Base-by-base conservation (phyloP, 2,797 vertebrate species). In the Helarctos malayanus region DNA sequence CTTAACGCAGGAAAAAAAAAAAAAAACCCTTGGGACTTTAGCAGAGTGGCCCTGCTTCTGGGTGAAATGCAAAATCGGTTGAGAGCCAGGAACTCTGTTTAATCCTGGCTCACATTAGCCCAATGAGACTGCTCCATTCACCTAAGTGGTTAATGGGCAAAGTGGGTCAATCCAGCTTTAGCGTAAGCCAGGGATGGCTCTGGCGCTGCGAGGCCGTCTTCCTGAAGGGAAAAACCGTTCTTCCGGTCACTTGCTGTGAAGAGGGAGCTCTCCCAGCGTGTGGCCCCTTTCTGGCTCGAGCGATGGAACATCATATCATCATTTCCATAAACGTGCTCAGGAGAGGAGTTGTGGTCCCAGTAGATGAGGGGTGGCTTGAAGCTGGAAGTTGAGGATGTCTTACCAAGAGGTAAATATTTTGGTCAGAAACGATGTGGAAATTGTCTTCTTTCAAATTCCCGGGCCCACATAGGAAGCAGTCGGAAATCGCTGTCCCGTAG, bases 61-160 rank as follows among this genome's bases (percentile, higher is more conserved):
- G 35, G 80, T 47, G 54, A 95, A 73, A 68, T n/a, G 54, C 83
- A 56, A 80, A 90, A 57, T 61, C 52, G 27, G 32, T 52, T 75
- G 59, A 38, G 65, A 90, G n/a, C 57, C 0, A 0, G 23, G 75
- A 73, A 54, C 59, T 79, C 38, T 61, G 69, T 75, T 29, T 82
- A 96, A 92, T 82, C 94, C 85, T 49, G 47, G 3, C 54, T 78
- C 61, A 69, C 80, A 78, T 97, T 92, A 97, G 96, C 61, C 92
- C 32, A 87, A 56, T 79, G 90, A 54, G 71, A 35, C 25, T 57
- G 96, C 97, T 99, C 98, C 98, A 98, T 98, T 99, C 98, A 98
- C 98, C 97, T 98, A 98, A 98, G 98, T 98, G 98, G 98, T 98
- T 99, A 99, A 99, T 99, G 98, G 98, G 98, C 99, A 98, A 99